Conservation (phyloP, 2,113 vertebrate species). For the Rhinichthys klamathensis region DNA sequence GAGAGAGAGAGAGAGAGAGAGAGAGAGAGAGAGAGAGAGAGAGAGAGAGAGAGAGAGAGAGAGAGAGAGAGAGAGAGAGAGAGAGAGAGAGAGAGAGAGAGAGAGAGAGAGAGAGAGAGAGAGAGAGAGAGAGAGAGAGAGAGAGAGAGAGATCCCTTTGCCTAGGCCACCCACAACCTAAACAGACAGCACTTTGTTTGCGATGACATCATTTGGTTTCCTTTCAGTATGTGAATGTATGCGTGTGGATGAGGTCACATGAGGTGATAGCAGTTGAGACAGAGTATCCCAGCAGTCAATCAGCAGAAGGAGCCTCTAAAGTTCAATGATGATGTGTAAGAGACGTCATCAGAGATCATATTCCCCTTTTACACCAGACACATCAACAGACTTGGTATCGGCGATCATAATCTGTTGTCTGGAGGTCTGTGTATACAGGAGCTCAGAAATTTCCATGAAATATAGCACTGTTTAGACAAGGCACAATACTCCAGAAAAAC, state of each 20-base stretch:
- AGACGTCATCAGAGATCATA: background rate
- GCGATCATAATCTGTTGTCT: background rate
- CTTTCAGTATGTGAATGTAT: slow-evolving; percentile 45
- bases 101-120: background rate
- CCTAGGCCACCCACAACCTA: slow-evolving; percentile 48
- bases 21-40: background rate
- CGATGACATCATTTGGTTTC: slow-evolving; percentile 61
- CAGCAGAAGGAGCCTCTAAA: background rate
- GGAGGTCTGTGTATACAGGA: background rate
- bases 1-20: background rate
- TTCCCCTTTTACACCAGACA: background rate
- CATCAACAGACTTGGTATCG: background rate
- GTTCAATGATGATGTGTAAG: background rate
- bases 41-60: background rate
- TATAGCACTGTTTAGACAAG: slow-evolving; percentile 43
- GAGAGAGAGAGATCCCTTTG: background rate
- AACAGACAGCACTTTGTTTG: slow-evolving; percentile 65
- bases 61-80: background rate
- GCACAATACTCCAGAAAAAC: slow-evolving; percentile 33
- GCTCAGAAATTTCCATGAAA: background rate
- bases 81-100: background rate
- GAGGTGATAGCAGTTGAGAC: slow-evolving; percentile 16
- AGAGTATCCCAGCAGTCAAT: background rate
- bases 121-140: background rate
- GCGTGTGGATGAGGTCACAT: slow-evolving; percentile 29